A percentile compares a stretch with the other conserved stretches of the same genome.
phyloP scores from a whole-genome alignment of 2,888 invertebrate species.

The Campoplex nolae region DNA sequence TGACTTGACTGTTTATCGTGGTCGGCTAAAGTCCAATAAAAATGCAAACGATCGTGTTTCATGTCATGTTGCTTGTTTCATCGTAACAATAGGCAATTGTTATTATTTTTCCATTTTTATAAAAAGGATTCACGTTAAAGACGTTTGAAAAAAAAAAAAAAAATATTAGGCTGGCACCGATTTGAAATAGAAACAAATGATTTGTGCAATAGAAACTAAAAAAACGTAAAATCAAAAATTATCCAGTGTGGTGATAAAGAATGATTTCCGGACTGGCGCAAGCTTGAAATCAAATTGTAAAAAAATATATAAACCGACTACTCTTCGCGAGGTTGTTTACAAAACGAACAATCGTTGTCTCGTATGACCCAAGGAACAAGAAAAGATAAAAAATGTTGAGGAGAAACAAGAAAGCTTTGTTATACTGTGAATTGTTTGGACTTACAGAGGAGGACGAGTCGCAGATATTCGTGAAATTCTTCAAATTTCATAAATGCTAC shows the following conservation, averaged over 20 bases:
- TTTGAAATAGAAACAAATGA: neutral
- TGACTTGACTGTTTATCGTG: neutral
- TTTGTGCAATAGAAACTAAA: neutral
- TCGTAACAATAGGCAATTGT: neutral
- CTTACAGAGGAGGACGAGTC: constrained; percentile 97
- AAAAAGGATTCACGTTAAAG: neutral
- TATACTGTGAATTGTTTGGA: constrained; percentile 80
- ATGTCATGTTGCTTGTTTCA: neutral
- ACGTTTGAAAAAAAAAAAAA: neutral
- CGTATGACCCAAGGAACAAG: constrained; percentile 37
- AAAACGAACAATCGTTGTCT: constrained; percentile 10
- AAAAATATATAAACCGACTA: too few relatives aligned
- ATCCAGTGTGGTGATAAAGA: constrained; percentile 27
- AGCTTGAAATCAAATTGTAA: constrained; percentile 17
- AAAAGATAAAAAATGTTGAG: constrained; percentile 74
- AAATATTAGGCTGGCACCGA: neutral
- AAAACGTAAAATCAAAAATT: constrained; percentile 18
- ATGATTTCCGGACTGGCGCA: constrained; percentile 51
- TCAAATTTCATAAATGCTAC: constrained; percentile 99
- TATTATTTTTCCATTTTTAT: neutral
- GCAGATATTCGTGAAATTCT: constrained; percentile 99
- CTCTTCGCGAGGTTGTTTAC: constrained; percentile 32
- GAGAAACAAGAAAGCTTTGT: constrained; percentile 78
- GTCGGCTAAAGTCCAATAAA: neutral
- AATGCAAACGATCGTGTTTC: neutral